A percentile compares a stretch with the other conserved stretches of the same genome.
Evolutionary conservation across 2,888 invertebrate species (phyloP).

Genomic region (Plagodis dolabraria): DNA sequence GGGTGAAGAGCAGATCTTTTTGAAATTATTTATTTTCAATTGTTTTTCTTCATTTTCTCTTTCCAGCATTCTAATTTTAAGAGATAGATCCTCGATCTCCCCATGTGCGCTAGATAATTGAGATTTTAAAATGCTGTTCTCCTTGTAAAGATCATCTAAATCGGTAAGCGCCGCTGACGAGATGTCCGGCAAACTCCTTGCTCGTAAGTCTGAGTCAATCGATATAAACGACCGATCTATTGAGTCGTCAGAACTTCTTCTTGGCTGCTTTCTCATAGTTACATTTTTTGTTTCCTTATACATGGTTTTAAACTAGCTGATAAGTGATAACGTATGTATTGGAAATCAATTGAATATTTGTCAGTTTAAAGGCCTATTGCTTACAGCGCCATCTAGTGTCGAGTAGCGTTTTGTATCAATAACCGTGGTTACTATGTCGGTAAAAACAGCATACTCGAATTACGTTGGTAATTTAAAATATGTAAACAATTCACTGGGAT

Average conservation of each 20-base stretch:
- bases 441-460: too few relatives aligned
- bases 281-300: not conserved
- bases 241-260: not conserved
- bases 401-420: too few relatives aligned
- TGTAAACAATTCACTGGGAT: too few relatives aligned
- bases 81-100: not conserved
- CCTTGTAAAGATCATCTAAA: not conserved
- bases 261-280: not conserved
- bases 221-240: conserved; percentile 3
- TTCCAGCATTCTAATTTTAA: not conserved
- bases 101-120: too few relatives aligned
- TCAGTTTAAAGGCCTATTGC: too few relatives aligned
- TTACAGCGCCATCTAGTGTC: too few relatives aligned
- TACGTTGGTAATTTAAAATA: too few relatives aligned
- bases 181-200: not conserved
- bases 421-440: too few relatives aligned
- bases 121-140: not conserved
- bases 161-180: not conserved
- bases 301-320: not conserved
- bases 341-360: too few relatives aligned
- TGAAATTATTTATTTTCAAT: not conserved
- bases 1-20: not conserved
- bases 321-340: too few relatives aligned
- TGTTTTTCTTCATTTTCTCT: not conserved
- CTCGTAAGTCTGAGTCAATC: not conserved